A percentile compares a stretch with the other conserved stretches of the same genome.
Conservation (phyloP, 2,113 vertebrate genomes). For the Phyllostomus hastatus region DNA sequence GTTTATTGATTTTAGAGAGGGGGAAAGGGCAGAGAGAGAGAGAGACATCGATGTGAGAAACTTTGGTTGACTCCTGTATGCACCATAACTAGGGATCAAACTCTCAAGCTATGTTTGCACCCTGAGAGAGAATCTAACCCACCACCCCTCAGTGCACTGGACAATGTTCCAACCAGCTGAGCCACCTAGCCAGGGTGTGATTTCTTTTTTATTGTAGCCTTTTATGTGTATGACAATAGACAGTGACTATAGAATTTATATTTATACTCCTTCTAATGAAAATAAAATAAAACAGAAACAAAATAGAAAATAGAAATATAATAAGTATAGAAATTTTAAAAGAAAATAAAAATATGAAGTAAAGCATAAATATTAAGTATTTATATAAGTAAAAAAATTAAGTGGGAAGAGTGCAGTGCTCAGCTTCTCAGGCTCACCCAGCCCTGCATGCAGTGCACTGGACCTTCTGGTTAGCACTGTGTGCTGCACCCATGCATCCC, state of each 20-base stretch:
- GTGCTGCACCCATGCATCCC: not conserved
- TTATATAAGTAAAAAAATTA: not conserved
- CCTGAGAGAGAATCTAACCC: no score
- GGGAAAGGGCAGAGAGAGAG: no score
- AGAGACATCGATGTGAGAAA: no score
- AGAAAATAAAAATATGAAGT: not conserved
- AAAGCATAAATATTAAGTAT: not conserved
- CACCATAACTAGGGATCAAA: no score
- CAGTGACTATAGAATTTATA: not conserved
- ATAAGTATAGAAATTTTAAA: not conserved
- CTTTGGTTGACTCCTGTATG: no score
- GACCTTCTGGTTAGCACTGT: not conserved
- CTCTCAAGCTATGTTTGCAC: no score
- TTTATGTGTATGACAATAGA: not conserved
- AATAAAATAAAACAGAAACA: not conserved
- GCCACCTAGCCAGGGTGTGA: not conserved
- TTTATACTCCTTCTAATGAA: not conserved
- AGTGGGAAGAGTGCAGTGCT: not conserved
- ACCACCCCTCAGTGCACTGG: no score
- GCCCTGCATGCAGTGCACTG: not conserved
- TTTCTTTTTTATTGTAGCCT: not conserved
- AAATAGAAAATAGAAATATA: not conserved
- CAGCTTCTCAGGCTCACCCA: not conserved
- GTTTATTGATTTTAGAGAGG: no score
- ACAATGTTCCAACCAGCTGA: no score